Conservation (phyloP, 2,797 vertebrate genomes). For the Sebastolobus altivelis region DNA sequence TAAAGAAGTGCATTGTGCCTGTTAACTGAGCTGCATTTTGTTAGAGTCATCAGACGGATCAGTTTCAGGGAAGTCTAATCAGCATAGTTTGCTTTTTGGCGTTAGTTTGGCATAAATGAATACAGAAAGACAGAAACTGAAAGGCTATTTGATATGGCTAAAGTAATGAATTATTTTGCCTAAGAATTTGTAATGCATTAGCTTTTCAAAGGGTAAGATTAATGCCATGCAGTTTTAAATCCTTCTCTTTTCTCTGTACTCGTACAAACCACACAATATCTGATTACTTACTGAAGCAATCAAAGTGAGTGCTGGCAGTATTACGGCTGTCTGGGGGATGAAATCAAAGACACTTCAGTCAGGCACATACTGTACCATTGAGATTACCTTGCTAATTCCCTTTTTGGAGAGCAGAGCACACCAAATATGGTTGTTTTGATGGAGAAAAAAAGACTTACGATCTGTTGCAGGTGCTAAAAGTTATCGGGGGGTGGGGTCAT, state of each 20-base stretch:
- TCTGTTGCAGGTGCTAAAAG: slow-evolving; percentile 28
- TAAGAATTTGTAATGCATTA: slow-evolving; percentile 33
- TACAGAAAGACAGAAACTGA: neutral
- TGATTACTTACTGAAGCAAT: slow-evolving; percentile 46
- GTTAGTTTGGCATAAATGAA: slow-evolving; percentile 19
- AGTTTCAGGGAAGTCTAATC: slow-evolving; percentile 14
- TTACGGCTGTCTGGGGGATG: slow-evolving; percentile 20
- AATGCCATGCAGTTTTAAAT: slow-evolving; percentile 20
- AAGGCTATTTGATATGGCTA: slow-evolving; percentile 5
- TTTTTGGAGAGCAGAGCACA: neutral
- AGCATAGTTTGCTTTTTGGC: slow-evolving; percentile 23
- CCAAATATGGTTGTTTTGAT: slow-evolving; percentile 41
- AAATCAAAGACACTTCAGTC: slow-evolving; percentile 31
- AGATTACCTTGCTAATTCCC: neutral
- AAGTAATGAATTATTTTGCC: slow-evolving; percentile 20
- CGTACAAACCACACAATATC: slow-evolving; percentile 18
- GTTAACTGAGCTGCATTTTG: neutral
- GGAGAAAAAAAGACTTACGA: slow-evolving; percentile 19
- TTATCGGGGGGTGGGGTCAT: slow-evolving; percentile 30
- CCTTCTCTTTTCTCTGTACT: neutral
- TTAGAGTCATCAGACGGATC: neutral
- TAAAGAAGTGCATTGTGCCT: neutral
- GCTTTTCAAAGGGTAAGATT: slow-evolving; percentile 15
- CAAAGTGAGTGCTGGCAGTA: slow-evolving; percentile 40
- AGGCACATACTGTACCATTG: neutral